A percentile compares a stretch with the other conserved stretches of the same genome.
Evolutionary conservation across 1,140 invertebrate species (phyloP).

Genomic region (Drosophila busckii): DNA sequence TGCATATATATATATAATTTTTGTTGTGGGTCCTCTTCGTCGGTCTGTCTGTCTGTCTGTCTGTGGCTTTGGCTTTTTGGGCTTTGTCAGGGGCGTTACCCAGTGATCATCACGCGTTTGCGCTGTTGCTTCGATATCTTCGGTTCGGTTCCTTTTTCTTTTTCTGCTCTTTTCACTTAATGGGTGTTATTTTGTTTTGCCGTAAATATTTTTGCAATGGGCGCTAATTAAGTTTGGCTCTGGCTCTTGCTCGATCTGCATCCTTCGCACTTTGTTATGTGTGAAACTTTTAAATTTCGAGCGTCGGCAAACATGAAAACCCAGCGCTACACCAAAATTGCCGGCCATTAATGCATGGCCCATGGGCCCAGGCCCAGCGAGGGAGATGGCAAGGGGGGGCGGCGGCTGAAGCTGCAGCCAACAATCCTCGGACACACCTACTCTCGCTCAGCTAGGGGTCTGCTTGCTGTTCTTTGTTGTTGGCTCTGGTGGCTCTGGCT

Average conservation of each 20-base stretch:
- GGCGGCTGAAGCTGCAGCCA: no score
- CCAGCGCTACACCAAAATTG: conserved; percentile 49
- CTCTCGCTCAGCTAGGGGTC: no score
- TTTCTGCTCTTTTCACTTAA: conserved; percentile 49
- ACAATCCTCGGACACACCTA: no score
- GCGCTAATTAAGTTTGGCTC: conserved; percentile 75
- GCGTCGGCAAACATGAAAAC: conserved; percentile 70
- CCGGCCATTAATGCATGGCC: conserved; percentile 59
- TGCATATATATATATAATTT: conserved; percentile 9
- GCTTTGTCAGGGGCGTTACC: conserved; percentile 72
- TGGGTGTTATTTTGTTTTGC: conserved; percentile 78
- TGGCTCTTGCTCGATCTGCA: conserved; percentile 46
- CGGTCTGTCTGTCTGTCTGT: background rate
- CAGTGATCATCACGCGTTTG: conserved; percentile 78
- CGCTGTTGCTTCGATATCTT: conserved; percentile 29
- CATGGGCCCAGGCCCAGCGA: no score
- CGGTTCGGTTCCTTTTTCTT: conserved; percentile 1
- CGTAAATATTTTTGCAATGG: conserved; percentile 77
- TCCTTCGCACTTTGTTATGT: conserved; percentile 75
- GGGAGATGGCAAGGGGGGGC: no score
- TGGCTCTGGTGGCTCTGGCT: background rate
- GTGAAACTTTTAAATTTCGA: conserved; percentile 72
- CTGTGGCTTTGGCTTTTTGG: conserved; percentile 25
- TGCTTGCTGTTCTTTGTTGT: no score
- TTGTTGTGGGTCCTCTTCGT: conserved; percentile 3